Evolutionary conservation across 2,888 invertebrate species (phyloP).

Genomic region (Scaptomyza reducta): DNA sequence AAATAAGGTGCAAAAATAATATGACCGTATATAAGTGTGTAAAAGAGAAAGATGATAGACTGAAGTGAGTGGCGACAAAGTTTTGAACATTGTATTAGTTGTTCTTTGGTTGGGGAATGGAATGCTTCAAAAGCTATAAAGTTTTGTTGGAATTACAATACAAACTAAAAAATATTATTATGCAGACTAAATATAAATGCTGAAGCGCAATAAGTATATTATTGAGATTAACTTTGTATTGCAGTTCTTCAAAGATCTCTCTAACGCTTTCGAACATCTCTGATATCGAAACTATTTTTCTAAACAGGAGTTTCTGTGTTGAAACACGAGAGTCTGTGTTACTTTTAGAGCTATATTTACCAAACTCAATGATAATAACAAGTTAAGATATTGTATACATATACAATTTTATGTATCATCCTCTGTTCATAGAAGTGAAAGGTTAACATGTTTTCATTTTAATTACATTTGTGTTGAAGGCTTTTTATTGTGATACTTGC

Average conservation of each 20-base stretch:
- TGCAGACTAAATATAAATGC: no score
- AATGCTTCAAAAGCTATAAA: background rate
- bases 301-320: no score
- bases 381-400: no score
- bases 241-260: background rate
- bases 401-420: no score
- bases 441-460: conserved; percentile 47
- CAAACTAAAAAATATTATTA: background rate
- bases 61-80: conserved; percentile 8
- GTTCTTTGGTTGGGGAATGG: background rate
- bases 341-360: no score
- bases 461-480: conserved; percentile 57
- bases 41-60: conserved; percentile 4
- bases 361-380: no score
- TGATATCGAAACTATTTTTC: no score
- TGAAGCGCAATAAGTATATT: no score
- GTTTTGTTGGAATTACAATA: background rate
- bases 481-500: conserved; percentile 55
- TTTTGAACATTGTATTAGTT: background rate
- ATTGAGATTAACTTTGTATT: no score
- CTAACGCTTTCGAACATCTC: background rate
- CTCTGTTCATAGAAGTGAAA: background rate
- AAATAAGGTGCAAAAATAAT: conserved; percentile 63
- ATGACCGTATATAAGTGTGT: conserved; percentile 13
- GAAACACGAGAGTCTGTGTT: no score